Conservation (phyloP, 1,140 invertebrate genomes). For the Psilanteris sp. region DNA sequence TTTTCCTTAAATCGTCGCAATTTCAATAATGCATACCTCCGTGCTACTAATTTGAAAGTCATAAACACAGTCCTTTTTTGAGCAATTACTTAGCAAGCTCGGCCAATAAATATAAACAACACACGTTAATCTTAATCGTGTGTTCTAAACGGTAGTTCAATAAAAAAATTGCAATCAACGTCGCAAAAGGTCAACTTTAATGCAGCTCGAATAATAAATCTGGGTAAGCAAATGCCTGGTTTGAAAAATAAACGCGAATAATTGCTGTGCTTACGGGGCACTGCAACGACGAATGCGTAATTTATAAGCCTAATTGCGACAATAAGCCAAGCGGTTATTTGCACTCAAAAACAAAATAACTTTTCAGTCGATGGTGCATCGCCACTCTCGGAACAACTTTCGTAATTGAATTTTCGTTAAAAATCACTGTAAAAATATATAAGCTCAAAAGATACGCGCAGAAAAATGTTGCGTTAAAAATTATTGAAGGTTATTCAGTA, state of each 20-base stretch:
- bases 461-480: too few species aligned
- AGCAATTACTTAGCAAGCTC: too few species aligned
- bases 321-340: conserved; percentile 60
- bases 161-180: conserved; percentile 38
- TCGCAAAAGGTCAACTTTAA: conserved; percentile 51
- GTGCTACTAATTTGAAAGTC: too few species aligned
- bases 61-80: too few species aligned
- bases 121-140: conserved; percentile 15
- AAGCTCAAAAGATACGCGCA: too few species aligned
- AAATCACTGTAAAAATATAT: too few species aligned
- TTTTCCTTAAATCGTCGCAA: too few species aligned
- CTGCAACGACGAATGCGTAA: conserved; percentile 67
- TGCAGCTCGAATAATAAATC: too few species aligned
- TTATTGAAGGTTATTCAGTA: too few species aligned
- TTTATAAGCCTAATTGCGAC: conserved; percentile 67
- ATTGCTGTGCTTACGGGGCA: conserved; percentile 59
- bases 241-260: conserved; percentile 41
- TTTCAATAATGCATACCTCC: too few species aligned
- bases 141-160: conserved; percentile 17
- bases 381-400: conserved; percentile 12
- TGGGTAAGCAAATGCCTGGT: conserved; percentile 1
- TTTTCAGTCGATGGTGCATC: conserved; percentile 54
- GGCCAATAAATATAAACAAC: conserved; percentile 39
- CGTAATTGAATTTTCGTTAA: not conserved
- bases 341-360: conserved; percentile 15